Percentiles rank a stretch among this genome's conserved stretches.
Evolutionary conservation across 2,113 vertebrate species (phyloP).

Genomic region (Heteronetta atricapilla): DNA sequence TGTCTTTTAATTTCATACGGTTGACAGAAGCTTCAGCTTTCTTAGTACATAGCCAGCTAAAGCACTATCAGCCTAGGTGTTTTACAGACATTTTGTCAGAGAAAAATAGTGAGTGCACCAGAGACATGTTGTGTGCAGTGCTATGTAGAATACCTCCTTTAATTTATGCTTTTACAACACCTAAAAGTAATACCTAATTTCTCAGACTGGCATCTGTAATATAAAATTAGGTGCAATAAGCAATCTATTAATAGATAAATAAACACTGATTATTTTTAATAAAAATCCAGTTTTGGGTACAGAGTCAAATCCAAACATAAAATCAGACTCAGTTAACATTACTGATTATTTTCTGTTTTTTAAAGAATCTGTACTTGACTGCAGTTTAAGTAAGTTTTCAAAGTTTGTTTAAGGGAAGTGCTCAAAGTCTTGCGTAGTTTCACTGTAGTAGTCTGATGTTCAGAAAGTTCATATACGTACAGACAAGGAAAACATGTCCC

Average conservation of each 20-base stretch:
- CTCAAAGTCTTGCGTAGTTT: not conserved
- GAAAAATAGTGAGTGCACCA: not conserved
- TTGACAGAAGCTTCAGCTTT: conserved; percentile 9
- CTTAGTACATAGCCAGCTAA: not conserved
- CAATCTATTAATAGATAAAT: not conserved
- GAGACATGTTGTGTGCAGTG: not conserved
- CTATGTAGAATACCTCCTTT: not conserved
- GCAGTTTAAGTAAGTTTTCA: not conserved
- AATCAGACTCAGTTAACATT: not conserved
- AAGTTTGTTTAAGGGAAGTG: not conserved
- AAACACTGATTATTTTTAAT: not conserved
- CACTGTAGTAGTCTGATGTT: not conserved
- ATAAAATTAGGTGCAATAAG: not conserved
- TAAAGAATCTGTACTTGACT: not conserved
- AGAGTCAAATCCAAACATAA: not conserved
- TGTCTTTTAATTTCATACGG: conserved; percentile 14
- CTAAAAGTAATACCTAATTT: not conserved
- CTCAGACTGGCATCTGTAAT: not conserved
- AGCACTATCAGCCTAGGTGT: not conserved
- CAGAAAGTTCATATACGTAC: not conserved
- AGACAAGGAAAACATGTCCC: not conserved
- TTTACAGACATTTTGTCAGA: not conserved
- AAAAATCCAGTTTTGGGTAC: not conserved
- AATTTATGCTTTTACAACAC: not conserved
- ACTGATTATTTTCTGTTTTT: not conserved